Percentiles rank a stretch among this genome's conserved stretches.
Conservation (phyloP, 2,113 vertebrate genomes). For the Acinonyx jubatus region DNA sequence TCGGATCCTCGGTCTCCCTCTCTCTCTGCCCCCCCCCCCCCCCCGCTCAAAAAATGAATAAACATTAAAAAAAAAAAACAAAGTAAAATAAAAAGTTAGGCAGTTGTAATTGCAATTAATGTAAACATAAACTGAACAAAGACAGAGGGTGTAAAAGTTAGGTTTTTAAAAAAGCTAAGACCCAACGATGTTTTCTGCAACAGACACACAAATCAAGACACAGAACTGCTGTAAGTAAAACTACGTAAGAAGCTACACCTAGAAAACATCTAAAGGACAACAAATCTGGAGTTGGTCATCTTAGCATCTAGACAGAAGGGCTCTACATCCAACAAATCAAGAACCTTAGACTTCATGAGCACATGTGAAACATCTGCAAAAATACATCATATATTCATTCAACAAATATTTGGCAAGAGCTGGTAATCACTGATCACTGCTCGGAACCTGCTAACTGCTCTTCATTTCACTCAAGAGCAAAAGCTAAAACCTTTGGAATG, state of each 20-base stretch:
- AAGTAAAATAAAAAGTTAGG: neutral
- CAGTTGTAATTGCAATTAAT: neutral
- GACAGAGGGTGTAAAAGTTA: neutral
- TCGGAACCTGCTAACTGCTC: neutral
- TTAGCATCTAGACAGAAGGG: neutral
- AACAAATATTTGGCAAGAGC: neutral
- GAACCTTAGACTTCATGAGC: neutral
- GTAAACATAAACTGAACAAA: neutral
- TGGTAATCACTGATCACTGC: neutral
- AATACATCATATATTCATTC: neutral
- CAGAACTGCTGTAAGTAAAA: neutral
- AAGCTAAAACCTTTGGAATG: neutral
- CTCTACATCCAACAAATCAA: neutral
- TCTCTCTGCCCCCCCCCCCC: no score
- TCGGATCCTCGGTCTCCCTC: no score
- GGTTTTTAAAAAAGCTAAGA: constrained; percentile 19
- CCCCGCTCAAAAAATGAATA: no score
- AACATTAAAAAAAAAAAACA: neutral
- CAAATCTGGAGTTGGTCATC: neutral
- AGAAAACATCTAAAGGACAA: neutral
- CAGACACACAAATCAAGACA: neutral
- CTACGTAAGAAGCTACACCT: neutral
- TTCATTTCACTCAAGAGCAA: neutral
- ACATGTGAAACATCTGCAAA: neutral
- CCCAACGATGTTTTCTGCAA: neutral